phyloP scores from a whole-genome alignment of 2,888 invertebrate species.

The Auanema freiburgensis region DNA sequence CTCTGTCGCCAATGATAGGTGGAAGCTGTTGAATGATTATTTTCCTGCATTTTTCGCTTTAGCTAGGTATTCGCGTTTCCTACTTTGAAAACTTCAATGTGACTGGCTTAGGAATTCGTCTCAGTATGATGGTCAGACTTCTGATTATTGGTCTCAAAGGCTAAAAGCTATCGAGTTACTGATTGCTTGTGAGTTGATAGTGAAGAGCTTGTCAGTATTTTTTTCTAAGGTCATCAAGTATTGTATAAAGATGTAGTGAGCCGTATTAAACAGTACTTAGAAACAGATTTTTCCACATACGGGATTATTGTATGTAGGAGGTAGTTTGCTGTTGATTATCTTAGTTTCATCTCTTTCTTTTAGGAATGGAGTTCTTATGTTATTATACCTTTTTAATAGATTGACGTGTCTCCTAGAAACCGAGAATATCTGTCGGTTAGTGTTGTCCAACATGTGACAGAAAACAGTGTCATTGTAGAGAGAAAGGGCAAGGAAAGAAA shows the following conservation, averaged over 20 bases:
- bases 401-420: slow-evolving; percentile 17
- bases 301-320: too few relatives aligned
- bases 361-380: slow-evolving; percentile 20
- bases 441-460: slow-evolving; percentile 1
- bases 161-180: background rate
- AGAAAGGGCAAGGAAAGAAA: slow-evolving; percentile 1
- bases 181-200: background rate
- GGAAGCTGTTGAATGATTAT: slow-evolving; percentile 16
- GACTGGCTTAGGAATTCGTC: too few relatives aligned
- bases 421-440: slow-evolving; percentile 9
- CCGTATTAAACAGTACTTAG: too few relatives aligned
- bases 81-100: too few relatives aligned
- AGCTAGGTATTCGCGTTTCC: slow-evolving; percentile 7
- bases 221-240: too few relatives aligned
- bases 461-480: slow-evolving; percentile 3
- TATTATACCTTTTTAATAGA: slow-evolving; percentile 22
- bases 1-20: background rate
- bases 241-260: too few relatives aligned
- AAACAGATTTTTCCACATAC: too few relatives aligned
- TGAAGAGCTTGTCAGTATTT: background rate
- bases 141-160: background rate
- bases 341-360: slow-evolving; percentile 1
- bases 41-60: slow-evolving; percentile 25
- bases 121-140: too few relatives aligned
- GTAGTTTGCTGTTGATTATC: too few relatives aligned